Evolutionary conservation across 2,888 invertebrate species (phyloP).

Genomic region (Drosophila atripex): DNA sequence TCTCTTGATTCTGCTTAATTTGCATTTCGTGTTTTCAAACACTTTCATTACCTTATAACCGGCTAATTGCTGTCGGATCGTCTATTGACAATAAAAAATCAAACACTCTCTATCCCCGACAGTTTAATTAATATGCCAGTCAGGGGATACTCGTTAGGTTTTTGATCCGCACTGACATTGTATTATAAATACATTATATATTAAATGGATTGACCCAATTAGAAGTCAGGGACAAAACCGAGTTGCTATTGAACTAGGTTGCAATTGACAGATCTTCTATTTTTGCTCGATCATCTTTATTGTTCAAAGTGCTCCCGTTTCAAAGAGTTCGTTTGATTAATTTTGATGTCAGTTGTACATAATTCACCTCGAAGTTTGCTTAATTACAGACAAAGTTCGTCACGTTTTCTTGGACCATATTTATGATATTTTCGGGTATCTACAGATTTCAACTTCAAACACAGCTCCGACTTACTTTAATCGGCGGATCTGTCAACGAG

Average conservation of each 20-base stretch:
- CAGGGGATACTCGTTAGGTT: constrained; percentile 27
- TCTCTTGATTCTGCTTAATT: neutral
- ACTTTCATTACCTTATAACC: neutral
- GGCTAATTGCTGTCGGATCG: constrained; percentile 4
- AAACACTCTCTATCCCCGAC: neutral
- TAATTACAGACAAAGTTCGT: neutral
- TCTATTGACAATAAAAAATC: neutral
- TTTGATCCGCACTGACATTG: constrained; percentile 31
- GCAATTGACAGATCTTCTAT: neutral
- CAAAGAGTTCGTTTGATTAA: constrained; percentile 22
- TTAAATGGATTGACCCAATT: constrained; percentile 36
- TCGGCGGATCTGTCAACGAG: neutral
- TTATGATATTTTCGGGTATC: neutral
- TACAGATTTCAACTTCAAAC: neutral
- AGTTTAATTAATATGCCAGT: constrained; percentile 15
- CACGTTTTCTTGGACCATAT: neutral
- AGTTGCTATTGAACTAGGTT: constrained; percentile 11
- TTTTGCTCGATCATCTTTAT: constrained; percentile 10
- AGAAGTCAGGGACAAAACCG: constrained; percentile 14
- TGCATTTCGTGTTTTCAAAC: neutral
- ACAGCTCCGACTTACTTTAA: neutral
- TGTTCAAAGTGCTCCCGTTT: constrained; percentile 10
- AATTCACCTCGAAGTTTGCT: neutral
- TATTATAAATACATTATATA: constrained; percentile 13
- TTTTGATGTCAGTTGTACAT: neutral